Evolutionary conservation across 2,888 invertebrate species (phyloP), one percentile per base, ranked within the genome.

Genomic region (Aelia acuminata): DNA sequence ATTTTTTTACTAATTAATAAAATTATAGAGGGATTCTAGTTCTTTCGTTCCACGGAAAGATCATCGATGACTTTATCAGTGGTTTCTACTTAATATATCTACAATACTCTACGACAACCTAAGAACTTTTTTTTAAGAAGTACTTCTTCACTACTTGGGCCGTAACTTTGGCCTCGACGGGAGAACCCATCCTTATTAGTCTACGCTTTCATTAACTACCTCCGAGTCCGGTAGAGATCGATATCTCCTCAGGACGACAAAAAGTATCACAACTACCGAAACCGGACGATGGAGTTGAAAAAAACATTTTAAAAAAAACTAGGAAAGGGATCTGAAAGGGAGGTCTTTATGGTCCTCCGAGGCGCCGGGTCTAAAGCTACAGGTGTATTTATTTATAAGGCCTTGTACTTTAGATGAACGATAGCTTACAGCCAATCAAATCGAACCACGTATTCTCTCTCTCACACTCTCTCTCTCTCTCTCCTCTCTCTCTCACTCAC

Each of bases 381-480:
- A 70, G 63, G 63, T 70, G 63, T 70, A 70, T 35, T 35, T 31
- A 35, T 70, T 35, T 70, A 70, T 70, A 70, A 70, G 63, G 63
- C 35, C 0, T 0, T 70, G 31, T 70, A 35, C 63, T 70, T 70
- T 35, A 70, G 63, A 70, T 70, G 31, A 35, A 20, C 31, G 63
- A 70, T 70, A 70, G 18, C 63, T 70, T 26, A n/a, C 57, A 0
- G 7, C 57, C 57, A 8, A 13, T 22, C 13, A 26, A 8, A 31
- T n/a, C n/a, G n/a, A n/a, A n/a, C n/a, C n/a, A n/a, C n/a, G n/a
- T n/a, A n/a, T n/a, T n/a, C n/a, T n/a, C n/a, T n/a, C n/a, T n/a
- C n/a, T n/a, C n/a, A n/a, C n/a, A n/a, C n/a, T n/a, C n/a, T n/a
- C n/a, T n/a, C n/a, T n/a, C n/a, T n/a, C n/a, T n/a, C n/a, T n/a